phyloP scores from a whole-genome alignment of 53 echinoderm and acorn worm genomes.

The Stichopus horrens region DNA sequence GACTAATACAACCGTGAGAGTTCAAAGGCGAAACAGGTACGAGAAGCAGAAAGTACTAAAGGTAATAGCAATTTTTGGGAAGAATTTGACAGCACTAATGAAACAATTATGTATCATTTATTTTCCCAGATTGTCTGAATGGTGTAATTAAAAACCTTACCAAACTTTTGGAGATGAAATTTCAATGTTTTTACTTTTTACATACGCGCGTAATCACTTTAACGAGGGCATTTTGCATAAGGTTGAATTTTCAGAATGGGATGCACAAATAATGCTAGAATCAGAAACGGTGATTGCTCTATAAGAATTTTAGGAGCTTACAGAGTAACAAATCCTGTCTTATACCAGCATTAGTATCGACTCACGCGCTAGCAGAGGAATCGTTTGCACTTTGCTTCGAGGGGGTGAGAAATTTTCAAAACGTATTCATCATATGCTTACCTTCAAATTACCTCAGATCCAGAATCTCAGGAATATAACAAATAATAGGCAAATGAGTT shows the following conservation, averaged over 20 bases:
- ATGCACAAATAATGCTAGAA: constrained; percentile 13
- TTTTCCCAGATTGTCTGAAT: too few species aligned
- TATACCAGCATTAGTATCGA: constrained; percentile 8
- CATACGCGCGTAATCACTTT: neutral
- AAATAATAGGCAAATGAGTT: neutral
- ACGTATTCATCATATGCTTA: constrained; percentile 28
- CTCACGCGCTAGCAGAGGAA: constrained; percentile 35
- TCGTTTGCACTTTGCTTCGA: constrained; percentile 1
- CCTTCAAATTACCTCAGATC: constrained; percentile 5
- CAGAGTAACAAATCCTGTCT: constrained; percentile 20
- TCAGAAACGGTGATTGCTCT: neutral
- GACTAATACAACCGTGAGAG: neutral
- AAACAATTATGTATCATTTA: neutral
- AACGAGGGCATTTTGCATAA: constrained; percentile 9
- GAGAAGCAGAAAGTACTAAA: too few species aligned
- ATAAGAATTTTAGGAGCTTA: constrained; percentile 13
- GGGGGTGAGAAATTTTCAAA: constrained; percentile 11
- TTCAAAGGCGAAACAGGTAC: neutral
- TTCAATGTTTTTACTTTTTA: too few species aligned
- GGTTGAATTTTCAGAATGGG: constrained; percentile 45
- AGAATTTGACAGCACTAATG: neutral
- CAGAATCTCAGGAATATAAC: neutral
- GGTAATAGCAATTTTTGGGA: neutral
- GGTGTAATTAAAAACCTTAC: too few species aligned
- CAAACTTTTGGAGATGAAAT: too few species aligned